phyloP scores from a whole-genome alignment of 2,888 invertebrate species.

The Orthosia gothica region DNA sequence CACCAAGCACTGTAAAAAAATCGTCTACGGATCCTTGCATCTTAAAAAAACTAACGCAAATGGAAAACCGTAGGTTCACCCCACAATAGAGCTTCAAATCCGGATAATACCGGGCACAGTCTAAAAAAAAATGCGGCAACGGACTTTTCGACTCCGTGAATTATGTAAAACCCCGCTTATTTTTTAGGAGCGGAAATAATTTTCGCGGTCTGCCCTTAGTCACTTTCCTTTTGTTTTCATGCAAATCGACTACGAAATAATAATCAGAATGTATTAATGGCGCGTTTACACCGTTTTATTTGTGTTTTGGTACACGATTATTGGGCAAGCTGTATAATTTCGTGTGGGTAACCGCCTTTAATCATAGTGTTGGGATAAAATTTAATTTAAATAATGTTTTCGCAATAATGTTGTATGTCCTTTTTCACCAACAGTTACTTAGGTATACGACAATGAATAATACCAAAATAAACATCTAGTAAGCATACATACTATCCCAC shows the following conservation, averaged over 20 bases:
- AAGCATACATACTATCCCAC: too few relatives aligned
- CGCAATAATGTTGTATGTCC: neutral
- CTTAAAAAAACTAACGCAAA: slow-evolving; percentile 51
- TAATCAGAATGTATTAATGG: slow-evolving; percentile 62
- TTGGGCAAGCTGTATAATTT: slow-evolving; percentile 46
- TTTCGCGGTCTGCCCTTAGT: slow-evolving; percentile 66
- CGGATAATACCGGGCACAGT: slow-evolving; percentile 61
- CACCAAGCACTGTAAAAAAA: neutral
- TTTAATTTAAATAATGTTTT: slow-evolving; percentile 25
- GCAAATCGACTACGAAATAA: slow-evolving; percentile 72
- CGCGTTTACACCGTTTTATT: slow-evolving; percentile 51
- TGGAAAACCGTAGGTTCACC: slow-evolving; percentile 34
- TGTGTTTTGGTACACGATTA: slow-evolving; percentile 48
- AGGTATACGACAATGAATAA: too few relatives aligned
- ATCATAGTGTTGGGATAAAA: slow-evolving; percentile 7
- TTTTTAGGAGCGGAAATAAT: slow-evolving; percentile 67
- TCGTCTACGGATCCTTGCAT: neutral
- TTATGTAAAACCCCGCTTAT: slow-evolving; percentile 69
- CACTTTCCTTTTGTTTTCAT: slow-evolving; percentile 74
- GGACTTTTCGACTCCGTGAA: slow-evolving; percentile 65
- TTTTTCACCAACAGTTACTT: too few relatives aligned
- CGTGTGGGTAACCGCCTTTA: slow-evolving; percentile 8
- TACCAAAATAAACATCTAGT: too few relatives aligned
- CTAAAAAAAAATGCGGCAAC: slow-evolving; percentile 63
- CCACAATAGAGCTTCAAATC: slow-evolving; percentile 64